Percentiles rank a stretch among this genome's conserved stretches.
phyloP scores from a whole-genome alignment of 2,797 vertebrate species.

The Gallirallus australis region DNA sequence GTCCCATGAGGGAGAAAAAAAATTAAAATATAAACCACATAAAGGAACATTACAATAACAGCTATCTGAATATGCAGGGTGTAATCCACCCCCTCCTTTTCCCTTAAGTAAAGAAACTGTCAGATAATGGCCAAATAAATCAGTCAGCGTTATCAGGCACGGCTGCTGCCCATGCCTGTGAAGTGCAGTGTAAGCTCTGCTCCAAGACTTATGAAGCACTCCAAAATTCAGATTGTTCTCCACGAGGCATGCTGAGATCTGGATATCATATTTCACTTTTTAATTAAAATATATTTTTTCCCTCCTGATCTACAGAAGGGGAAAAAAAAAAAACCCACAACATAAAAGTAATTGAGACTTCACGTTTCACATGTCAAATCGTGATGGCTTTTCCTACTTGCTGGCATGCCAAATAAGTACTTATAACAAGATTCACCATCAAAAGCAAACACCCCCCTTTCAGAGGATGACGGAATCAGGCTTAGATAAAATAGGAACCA shows the following conservation, averaged over 20 bases:
- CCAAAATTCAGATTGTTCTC: conserved; percentile 34
- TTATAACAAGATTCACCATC: conserved; percentile 54
- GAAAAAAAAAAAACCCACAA: conserved; percentile 8
- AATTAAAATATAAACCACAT: background rate
- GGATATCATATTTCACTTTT: conserved; percentile 43
- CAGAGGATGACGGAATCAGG: conserved; percentile 62
- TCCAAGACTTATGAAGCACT: conserved; percentile 6
- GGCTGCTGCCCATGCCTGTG: background rate
- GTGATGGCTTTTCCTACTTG: conserved; percentile 41
- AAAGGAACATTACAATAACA: background rate
- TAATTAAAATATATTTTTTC: conserved; percentile 68
- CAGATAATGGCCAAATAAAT: conserved; percentile 55
- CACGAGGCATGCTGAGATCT: background rate
- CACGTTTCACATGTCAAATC: conserved; percentile 56
- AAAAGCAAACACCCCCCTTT: conserved; percentile 42
- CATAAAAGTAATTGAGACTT: conserved; percentile 72
- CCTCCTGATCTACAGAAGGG: background rate
- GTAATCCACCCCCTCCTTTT: background rate
- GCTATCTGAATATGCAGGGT: background rate
- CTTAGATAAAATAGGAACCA: conserved; percentile 60
- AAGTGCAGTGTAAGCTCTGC: background rate
- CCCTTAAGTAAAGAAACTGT: conserved; percentile 30
- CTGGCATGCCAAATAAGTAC: conserved; percentile 49
- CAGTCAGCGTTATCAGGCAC: background rate
- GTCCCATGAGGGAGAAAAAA: background rate